phyloP scores from a whole-genome alignment of 1,140 invertebrate species.

The Cataglyphis hispanica region DNA sequence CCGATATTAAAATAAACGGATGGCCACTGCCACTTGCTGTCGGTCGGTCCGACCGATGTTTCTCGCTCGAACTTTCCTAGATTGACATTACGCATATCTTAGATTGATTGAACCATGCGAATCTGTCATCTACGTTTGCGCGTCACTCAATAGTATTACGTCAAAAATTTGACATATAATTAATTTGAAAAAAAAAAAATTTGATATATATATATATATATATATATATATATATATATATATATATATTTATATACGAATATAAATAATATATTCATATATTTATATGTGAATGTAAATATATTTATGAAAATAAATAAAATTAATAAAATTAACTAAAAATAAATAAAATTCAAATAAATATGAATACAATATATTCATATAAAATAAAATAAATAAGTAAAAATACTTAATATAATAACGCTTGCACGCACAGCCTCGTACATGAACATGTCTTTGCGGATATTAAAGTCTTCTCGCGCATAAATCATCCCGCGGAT shows the following conservation, averaged over 20 bases:
- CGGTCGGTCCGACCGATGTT: neutral
- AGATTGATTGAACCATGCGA: slow-evolving; percentile 6
- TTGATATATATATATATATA: too few species aligned
- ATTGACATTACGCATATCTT: neutral
- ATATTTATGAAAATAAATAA: too few species aligned
- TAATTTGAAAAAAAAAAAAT: neutral
- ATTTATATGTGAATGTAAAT: too few species aligned
- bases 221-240: too few species aligned
- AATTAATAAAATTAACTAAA: too few species aligned
- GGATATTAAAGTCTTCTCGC: neutral
- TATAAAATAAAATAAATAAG: too few species aligned
- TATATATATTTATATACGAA: too few species aligned
- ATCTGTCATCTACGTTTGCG: neutral
- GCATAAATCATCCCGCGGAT: neutral
- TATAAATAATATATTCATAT: too few species aligned
- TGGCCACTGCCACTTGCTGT: slow-evolving; percentile 49
- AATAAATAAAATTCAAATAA: too few species aligned
- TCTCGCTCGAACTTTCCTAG: neutral
- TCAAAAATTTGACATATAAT: neutral
- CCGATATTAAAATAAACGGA: slow-evolving; percentile 84
- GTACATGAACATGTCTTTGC: neutral
- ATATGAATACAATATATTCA: too few species aligned
- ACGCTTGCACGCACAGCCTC: neutral
- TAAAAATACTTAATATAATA: neutral
- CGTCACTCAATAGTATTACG: neutral